Evolutionary conservation across 1,140 invertebrate species (phyloP), one percentile per base, ranked within the genome.

Genomic region (Idris sp.): DNA sequence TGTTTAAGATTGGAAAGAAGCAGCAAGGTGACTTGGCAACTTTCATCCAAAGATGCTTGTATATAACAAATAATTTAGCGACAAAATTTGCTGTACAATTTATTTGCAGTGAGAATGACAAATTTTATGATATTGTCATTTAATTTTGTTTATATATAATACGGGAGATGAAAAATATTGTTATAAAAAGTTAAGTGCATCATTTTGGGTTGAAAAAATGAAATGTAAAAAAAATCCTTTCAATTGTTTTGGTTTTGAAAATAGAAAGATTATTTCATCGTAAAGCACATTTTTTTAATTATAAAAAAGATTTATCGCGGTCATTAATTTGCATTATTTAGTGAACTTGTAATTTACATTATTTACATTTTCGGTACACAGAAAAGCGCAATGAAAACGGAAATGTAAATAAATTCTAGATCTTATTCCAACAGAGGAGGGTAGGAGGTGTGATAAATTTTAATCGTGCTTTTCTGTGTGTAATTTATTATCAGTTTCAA

Each of bases 251-350:
- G 19, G 19, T 22, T 22, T 22, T 6, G 19, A 2, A 4, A 22
- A 22, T 41, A 2, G 2, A 10, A 18, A 26, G 40, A 25, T 41
- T 43, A 30, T 13, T 16, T 14, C 25, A 16, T 14, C 25, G 13
- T 9, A 16, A 19, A 30, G 30, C 6, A 30, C 25, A 51, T 51
- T 4, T 38, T 0, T n/a, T 51, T 49, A 49, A 33, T 49, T 33
- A 49, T 30, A 25, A 44, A 44, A 44, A 44, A 38, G 31, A 59
- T 59, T 59, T 46, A 59, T 46, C 15, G 54, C 28, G 13, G 40
- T n/a, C 36, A 59, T 59, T 59, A 59, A 46, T 22, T 22, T 6
- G 19, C 19, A 6, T 22, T 22, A 22, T 22, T 22, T 6, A 4
- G 2, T 22, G 19, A 4, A 6, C 19, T 2, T 4, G 41, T 59